These are phyloP conservation scores for Euproctis similis DNA, from an alignment of 2,888 invertebrate species.

Conservation along the genomic window DNA sequence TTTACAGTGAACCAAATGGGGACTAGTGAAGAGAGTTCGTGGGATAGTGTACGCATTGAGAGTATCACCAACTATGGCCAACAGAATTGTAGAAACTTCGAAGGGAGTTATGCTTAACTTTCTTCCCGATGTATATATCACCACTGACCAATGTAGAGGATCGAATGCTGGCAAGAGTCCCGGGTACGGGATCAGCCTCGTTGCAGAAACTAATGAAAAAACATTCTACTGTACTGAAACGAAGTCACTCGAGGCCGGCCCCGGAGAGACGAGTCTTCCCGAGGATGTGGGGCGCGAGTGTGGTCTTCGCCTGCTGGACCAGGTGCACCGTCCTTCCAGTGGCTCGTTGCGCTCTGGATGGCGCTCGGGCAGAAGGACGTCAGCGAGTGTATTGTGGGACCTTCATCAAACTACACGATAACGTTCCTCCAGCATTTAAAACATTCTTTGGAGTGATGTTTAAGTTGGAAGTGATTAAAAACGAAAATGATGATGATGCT, in stretches of 20 bases:
- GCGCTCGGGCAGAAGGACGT: conserved; percentile 95
- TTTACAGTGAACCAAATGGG: conserved; percentile 85
- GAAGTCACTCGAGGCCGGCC: conserved; percentile 58
- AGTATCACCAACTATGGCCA: conserved; percentile 95
- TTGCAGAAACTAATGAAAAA: conserved; percentile 94
- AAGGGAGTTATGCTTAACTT: conserved; percentile 93
- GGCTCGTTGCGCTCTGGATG: conserved; percentile 93
- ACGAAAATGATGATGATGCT: conserved; percentile 58
- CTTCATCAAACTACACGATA: conserved; percentile 85
- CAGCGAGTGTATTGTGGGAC: conserved; percentile 83
- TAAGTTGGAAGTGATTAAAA: conserved; percentile 81
- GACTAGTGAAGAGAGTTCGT: conserved; percentile 94
- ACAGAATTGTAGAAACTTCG: conserved; percentile 93
- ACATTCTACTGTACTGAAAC: conserved; percentile 81
- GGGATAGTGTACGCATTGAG: conserved; percentile 93
- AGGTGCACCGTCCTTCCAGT: conserved; percentile 92
- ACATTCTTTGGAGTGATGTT: conserved; percentile 95
- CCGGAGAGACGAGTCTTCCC: conserved; percentile 82
- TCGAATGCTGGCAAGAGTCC: conserved; percentile 92
- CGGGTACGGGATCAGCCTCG: conserved; percentile 91
- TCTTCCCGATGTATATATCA: conserved; percentile 95
- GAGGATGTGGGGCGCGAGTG: conserved; percentile 93
- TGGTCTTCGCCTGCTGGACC: conserved; percentile 88
- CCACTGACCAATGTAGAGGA: conserved; percentile 93
- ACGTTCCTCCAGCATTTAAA: conserved; percentile 92